Conservation (phyloP, 2,113 vertebrate genomes). For the Mugil cephalus region DNA sequence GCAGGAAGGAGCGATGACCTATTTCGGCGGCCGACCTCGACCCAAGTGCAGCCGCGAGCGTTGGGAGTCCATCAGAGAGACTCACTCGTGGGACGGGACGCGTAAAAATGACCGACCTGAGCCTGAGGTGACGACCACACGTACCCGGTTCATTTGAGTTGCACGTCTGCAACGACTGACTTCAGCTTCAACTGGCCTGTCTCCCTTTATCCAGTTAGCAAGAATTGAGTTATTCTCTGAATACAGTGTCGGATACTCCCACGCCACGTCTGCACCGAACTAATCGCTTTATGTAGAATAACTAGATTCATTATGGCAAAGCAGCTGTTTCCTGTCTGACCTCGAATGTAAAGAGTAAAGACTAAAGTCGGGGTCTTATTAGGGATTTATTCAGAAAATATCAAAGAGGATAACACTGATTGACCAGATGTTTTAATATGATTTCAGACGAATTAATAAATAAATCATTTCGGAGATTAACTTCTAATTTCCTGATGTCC, state of each 20-base stretch:
- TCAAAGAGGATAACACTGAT: conserved; percentile 15
- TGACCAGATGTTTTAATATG: conserved; percentile 8
- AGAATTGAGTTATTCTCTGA: conserved; percentile 19
- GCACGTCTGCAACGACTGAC: background rate
- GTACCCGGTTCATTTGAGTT: background rate
- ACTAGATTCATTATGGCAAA: conserved; percentile 24
- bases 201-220: background rate
- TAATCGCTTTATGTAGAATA: conserved; percentile 18
- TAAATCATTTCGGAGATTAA: conserved; percentile 22
- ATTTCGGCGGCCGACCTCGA: conserved; percentile 67
- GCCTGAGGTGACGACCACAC: conserved; percentile 4
- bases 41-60: conserved; percentile 60
- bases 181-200: background rate
- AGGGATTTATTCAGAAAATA: background rate
- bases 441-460: conserved; percentile 24
- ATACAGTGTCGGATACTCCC: background rate
- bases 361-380: conserved; percentile 4
- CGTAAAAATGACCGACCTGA: conserved; percentile 28
- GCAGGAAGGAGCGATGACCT: conserved; percentile 57
- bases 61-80: conserved; percentile 48
- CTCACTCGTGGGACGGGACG: conserved; percentile 17
- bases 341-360: background rate
- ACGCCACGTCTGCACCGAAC: background rate
- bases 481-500: conserved; percentile 34
- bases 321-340: conserved; percentile 49